Conservation (phyloP, 1,140 invertebrate species). For the Formica exsecta region DNA sequence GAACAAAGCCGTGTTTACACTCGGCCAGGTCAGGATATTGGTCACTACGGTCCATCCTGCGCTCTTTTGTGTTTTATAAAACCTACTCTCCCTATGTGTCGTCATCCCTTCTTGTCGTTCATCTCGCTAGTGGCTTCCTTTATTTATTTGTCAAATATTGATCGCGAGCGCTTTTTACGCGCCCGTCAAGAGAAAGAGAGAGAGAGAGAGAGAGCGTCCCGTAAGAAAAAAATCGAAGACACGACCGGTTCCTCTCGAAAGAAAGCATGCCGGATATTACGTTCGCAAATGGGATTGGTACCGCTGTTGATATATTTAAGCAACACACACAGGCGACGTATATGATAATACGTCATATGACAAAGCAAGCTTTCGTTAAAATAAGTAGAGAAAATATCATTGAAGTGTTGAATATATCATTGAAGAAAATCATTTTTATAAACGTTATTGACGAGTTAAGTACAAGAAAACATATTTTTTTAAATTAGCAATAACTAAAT, state of each 20-base stretch:
- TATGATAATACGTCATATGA: conserved; percentile 40
- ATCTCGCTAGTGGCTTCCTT: conserved; percentile 66
- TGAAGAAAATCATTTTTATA: conserved; percentile 33
- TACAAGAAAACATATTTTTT: neutral
- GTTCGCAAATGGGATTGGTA: conserved; percentile 41
- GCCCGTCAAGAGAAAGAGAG: conserved; percentile 2
- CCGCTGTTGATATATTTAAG: conserved; percentile 56
- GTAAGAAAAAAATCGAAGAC: conserved; percentile 48
- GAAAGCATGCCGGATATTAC: conserved; percentile 40
- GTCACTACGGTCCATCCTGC: conserved; percentile 75
- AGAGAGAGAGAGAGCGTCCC: neutral
- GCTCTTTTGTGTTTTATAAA: conserved; percentile 79
- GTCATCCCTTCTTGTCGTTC: conserved; percentile 44
- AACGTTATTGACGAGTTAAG: conserved; percentile 23
- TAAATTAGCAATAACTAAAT: conserved; percentile 8
- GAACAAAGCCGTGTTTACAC: conserved; percentile 81
- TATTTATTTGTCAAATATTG: conserved; percentile 82
- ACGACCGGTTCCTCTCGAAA: conserved; percentile 25
- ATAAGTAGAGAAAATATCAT: conserved; percentile 49
- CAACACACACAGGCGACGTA: conserved; percentile 7
- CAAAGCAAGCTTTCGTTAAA: conserved; percentile 55
- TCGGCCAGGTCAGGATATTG: conserved; percentile 79
- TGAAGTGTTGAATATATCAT: conserved; percentile 22
- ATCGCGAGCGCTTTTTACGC: conserved; percentile 61
- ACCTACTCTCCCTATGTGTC: conserved; percentile 57